phyloP scores from a whole-genome alignment of 1,140 invertebrate species.

The Eriocheir sinensis region DNA sequence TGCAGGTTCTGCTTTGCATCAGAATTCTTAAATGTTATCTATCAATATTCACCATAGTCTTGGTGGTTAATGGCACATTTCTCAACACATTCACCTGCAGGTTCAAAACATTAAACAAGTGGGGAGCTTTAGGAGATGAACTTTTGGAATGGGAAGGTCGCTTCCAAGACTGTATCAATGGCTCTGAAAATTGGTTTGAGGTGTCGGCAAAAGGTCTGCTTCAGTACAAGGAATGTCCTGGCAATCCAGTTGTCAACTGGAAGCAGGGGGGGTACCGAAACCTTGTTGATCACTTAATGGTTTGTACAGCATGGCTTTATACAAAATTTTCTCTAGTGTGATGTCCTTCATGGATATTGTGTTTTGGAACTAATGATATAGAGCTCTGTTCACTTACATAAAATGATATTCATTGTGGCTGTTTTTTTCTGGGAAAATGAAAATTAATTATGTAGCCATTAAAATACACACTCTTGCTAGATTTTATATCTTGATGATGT shows the following conservation, averaged over 20 bases:
- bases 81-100: conserved; percentile 29
- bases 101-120: conserved; percentile 64
- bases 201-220: conserved; percentile 84
- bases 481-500: too few relatives aligned
- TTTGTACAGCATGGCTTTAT: neutral
- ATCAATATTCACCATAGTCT: neutral
- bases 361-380: too few relatives aligned
- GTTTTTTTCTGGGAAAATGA: too few relatives aligned
- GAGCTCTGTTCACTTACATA: too few relatives aligned
- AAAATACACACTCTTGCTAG: too few relatives aligned
- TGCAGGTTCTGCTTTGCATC: too few relatives aligned
- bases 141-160: conserved; percentile 84
- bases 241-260: conserved; percentile 85
- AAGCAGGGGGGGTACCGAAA: conserved; percentile 81
- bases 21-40: too few relatives aligned
- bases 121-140: conserved; percentile 60
- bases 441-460: too few relatives aligned
- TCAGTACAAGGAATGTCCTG: conserved; percentile 85
- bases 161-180: conserved; percentile 84
- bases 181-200: conserved; percentile 85
- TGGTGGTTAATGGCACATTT: neutral
- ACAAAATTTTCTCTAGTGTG: too few relatives aligned
- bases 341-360: too few relatives aligned
- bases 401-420: too few relatives aligned
- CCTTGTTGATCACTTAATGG: conserved; percentile 51